These are phyloP conservation scores for Leptosomus discolor DNA, from an alignment of 2,113 vertebrate genomes.

Conservation along the genomic window DNA sequence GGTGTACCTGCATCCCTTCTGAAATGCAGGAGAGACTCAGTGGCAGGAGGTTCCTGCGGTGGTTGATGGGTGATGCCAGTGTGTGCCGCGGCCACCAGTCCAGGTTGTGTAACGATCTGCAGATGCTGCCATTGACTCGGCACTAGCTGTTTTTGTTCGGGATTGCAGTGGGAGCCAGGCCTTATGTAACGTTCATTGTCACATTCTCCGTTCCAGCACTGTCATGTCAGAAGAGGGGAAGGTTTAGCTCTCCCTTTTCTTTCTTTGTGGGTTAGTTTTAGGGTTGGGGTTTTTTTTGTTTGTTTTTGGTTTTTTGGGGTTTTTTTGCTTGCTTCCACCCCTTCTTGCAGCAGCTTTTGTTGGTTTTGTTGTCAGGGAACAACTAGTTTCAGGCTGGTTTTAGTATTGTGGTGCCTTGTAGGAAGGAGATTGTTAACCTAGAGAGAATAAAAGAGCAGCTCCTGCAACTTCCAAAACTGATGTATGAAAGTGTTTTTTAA, in stretches of 20 bases:
- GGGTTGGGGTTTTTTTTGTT: not conserved
- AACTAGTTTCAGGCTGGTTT: not conserved
- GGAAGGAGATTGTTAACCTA: not conserved
- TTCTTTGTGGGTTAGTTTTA: not conserved
- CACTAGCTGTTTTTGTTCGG: not conserved
- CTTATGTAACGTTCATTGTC: conserved; percentile 57
- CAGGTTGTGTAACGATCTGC: not conserved
- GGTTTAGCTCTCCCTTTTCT: conserved; percentile 17
- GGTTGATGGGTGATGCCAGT: not conserved
- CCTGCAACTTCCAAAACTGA: not conserved
- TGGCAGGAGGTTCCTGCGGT: not conserved
- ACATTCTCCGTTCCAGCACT: not conserved
- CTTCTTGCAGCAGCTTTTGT: conserved; percentile 30
- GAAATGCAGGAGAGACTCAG: not conserved
- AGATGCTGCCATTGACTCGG: conserved; percentile 7
- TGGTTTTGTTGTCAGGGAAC: not conserved
- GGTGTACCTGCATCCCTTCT: not conserved
- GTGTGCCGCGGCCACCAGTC: not conserved
- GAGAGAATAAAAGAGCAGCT: not conserved
- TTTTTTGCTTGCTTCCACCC: not conserved
- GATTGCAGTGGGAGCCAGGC: conserved; percentile 1
- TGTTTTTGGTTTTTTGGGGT: too few species aligned
- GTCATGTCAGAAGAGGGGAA: conserved; percentile 10
- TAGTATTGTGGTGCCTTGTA: not conserved
- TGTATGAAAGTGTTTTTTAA: not conserved